Evolutionary conservation across 2,888 invertebrate genomes (phyloP).

Genomic region (Drosophila dives): DNA sequence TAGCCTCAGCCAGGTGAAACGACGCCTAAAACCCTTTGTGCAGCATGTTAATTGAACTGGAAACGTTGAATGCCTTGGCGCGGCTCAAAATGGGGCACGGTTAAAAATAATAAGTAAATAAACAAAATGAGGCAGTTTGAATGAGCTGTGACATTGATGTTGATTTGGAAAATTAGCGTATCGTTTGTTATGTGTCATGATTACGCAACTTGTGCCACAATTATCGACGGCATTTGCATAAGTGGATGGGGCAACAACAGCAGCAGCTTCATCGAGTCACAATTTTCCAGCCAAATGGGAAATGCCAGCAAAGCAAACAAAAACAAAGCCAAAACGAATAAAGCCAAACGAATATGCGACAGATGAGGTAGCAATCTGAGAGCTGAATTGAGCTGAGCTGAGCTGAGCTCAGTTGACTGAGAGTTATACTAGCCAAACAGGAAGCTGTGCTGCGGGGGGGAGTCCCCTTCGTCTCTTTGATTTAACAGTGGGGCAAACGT

Average conservation of each 20-base stretch:
- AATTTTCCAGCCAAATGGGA: constrained; percentile 57
- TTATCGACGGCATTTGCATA: constrained; percentile 72
- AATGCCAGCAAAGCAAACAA: constrained; percentile 33
- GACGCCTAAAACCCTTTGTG: constrained; percentile 6
- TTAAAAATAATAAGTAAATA: neutral
- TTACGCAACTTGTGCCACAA: constrained; percentile 77
- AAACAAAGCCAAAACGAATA: constrained; percentile 5
- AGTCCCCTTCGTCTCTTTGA: constrained; percentile 1
- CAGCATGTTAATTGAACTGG: constrained; percentile 10
- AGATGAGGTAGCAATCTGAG: constrained; percentile 32
- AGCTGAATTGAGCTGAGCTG: constrained; percentile 28
- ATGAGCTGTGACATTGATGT: constrained; percentile 55
- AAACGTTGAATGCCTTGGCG: constrained; percentile 6
- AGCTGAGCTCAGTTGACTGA: constrained; percentile 29
- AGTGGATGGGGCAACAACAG: constrained; percentile 45
- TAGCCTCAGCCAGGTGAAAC: neutral
- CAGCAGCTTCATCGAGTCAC: constrained; percentile 54
- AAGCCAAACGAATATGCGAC: constrained; percentile 21
- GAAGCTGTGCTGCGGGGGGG: constrained; percentile 59
- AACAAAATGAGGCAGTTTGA: constrained; percentile 17
- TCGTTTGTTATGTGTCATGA: constrained; percentile 66
- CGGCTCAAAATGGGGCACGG: neutral
- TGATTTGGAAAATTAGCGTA: constrained; percentile 46
- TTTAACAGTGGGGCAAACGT: constrained; percentile 32
- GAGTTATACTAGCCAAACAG: constrained; percentile 49